These are phyloP conservation scores for Sorex maritimensis DNA, from an alignment of 2,797 vertebrate species.

Conservation along the genomic window DNA sequence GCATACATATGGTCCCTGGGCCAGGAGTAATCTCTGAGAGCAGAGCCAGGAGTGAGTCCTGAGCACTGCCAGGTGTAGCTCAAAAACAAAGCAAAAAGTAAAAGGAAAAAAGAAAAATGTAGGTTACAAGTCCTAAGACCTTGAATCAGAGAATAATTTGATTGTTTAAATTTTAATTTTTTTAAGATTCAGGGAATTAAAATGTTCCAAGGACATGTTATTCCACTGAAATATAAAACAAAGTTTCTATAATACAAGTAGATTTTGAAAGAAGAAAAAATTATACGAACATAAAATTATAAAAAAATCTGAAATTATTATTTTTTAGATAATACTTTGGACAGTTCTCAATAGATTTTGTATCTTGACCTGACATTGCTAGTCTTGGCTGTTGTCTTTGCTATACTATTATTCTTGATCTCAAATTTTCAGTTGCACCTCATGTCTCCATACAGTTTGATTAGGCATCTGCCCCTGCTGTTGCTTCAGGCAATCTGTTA, in stretches of 20 bases:
- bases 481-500: not conserved
- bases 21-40: too few species aligned
- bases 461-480: not conserved
- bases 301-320: not conserved
- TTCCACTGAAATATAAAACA: not conserved
- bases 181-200: slow-evolving; percentile 18
- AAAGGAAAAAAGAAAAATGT: too few species aligned
- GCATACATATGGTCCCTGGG: too few species aligned
- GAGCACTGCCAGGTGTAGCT: too few species aligned
- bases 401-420: not conserved
- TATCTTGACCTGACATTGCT: not conserved
- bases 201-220: not conserved
- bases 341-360: not conserved
- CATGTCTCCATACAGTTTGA: not conserved
- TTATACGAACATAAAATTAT: not conserved
- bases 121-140: not conserved
- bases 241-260: not conserved
- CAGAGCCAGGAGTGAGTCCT: too few species aligned
- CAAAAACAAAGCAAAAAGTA: too few species aligned
- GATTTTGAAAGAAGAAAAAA: slow-evolving; percentile 38
- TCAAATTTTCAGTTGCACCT: not conserved
- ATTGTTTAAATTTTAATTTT: slow-evolving; percentile 22
- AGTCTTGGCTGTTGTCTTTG: not conserved
- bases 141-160: slow-evolving; percentile 17
- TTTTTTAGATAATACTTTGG: not conserved